Base-by-base conservation (phyloP, 2,797 vertebrate species). In the Hybognathus amarus region DNA sequence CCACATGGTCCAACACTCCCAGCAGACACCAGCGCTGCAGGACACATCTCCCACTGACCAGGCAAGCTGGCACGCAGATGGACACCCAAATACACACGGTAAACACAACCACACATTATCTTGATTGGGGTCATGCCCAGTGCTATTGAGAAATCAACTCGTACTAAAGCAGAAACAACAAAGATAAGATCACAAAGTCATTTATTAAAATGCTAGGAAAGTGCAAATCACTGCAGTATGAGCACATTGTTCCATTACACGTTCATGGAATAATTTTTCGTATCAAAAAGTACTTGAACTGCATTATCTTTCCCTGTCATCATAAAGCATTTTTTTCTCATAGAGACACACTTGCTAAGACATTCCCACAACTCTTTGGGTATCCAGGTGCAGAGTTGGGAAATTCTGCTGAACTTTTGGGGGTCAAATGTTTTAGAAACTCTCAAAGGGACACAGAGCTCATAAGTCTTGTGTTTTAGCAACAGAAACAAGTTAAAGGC, bases 61-160 rank as follows among this genome's bases (percentile, higher is more conserved):
- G 87, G 63, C 90, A 92, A 91, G 87, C 92, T 89, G 90, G 89
- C 83, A 74, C 86, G 82, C 93, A 93, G 91, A 94, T 93, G 92
- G 92, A 76, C 66, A 79, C 27, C 6, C 20, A 69, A 30, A 68
- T 47, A 63, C 38, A 75, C 69, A 83, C 52, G 36, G 71, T 69
- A 79, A 75, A 50, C 47, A 85, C 73, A 68, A 64, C 45, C 73
- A 63, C 70, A 76, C 27, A 24, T 61, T 13, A 75, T 83, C 69
- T 36, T 71, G 67, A 54, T n/a, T 45, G 56, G 54, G 61, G 13
- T 67, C 69, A 45, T 59, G 52, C n/a, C 50, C 50, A 5, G 74
- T 42, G 36, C 71, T 54, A 30, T 66, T 78, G 42, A 36, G 63
- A 68, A 52, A 79, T 20, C 8, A 0, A 38, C 30, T 11, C 24